Base-by-base conservation (phyloP, 2,113 vertebrate genomes). In the Onychorhynchus coronatus region DNA sequence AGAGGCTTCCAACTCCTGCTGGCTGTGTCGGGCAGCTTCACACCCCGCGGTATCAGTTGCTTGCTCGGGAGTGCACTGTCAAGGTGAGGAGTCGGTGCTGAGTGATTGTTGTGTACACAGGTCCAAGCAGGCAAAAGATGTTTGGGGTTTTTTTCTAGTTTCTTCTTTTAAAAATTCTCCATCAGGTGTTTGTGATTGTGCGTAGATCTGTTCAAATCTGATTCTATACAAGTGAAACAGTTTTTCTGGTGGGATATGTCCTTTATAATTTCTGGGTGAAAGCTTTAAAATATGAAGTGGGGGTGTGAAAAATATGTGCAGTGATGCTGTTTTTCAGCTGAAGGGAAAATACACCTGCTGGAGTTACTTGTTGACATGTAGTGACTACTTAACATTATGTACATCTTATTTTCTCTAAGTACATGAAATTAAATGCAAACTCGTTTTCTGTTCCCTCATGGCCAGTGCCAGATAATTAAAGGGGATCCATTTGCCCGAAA, bases 11-110 rank as follows among this genome's bases (percentile, higher is more conserved):
- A 41, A 28, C 24, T 14, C 5, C 28, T 20, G 49, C 42, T 49
- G 58, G 33, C 41, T 30, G 55, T 42, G 9, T 17, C 55, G 8
- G 5, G 11, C 75, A 63, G 66, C 67, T 47, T 33, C n/a, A n/a
- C 27, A 8, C 3, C 17, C 23, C 2, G 0, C 3, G 31, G 2
- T 37, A 3, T 35, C 44, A 3, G 0, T 35, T 58, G 49, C 11
- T 58, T 46, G 65, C 28, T 39, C 2, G 0, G 18, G 35, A 56
- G n/a, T 4, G 12, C 27, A 1, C 55, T 23, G 33, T 2, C 22
- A 30, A 25, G 71, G 62, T 30, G 67, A 83, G 39, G 30, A 70
- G 68, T 44, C 1, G 0, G 10, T 31, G 53, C 25, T 49, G 20
- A 70, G 20, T 12, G 35, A 31, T 23, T 37, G 33, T 15, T 30